A percentile compares a stretch with the other conserved stretches of the same genome.
phyloP scores from a whole-genome alignment of 2,113 vertebrate species.

The Dissostichus mawsoni region DNA sequence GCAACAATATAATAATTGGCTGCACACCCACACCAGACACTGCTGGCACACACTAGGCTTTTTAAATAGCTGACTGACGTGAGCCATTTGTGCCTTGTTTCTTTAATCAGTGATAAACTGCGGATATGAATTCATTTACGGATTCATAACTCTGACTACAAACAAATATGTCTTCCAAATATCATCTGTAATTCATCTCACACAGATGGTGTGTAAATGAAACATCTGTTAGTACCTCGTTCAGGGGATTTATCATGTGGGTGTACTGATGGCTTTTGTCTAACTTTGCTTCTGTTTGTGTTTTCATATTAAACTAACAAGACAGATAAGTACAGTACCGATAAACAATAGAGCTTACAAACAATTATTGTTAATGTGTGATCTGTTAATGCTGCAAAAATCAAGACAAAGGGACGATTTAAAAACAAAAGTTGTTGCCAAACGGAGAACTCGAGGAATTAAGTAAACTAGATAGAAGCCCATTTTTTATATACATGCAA shows the following conservation, averaged over 20 bases:
- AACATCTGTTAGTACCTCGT: not conserved
- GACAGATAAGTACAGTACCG: not conserved
- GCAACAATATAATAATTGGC: constrained; percentile 29
- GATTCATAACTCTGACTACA: not conserved
- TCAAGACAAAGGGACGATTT: not conserved
- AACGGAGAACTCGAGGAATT: not conserved
- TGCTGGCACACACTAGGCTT: not conserved
- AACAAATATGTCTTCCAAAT: not conserved
- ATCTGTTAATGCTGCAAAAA: not conserved
- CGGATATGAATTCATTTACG: not conserved
- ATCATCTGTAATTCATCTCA: not conserved
- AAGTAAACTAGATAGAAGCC: too few relatives aligned
- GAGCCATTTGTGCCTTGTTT: not conserved
- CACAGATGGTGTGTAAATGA: not conserved
- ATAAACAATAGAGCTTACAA: too few relatives aligned
- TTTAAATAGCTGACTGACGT: not conserved
- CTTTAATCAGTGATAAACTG: not conserved
- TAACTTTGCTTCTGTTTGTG: not conserved
- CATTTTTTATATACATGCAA: too few relatives aligned
- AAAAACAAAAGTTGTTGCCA: not conserved
- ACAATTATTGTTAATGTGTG: too few relatives aligned
- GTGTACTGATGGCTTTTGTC: not conserved
- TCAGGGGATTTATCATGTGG: not conserved
- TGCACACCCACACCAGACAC: constrained; percentile 25
- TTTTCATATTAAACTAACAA: not conserved